phyloP scores from a whole-genome alignment of 2,888 invertebrate genomes.

The Macrosoma leucophasiata region DNA sequence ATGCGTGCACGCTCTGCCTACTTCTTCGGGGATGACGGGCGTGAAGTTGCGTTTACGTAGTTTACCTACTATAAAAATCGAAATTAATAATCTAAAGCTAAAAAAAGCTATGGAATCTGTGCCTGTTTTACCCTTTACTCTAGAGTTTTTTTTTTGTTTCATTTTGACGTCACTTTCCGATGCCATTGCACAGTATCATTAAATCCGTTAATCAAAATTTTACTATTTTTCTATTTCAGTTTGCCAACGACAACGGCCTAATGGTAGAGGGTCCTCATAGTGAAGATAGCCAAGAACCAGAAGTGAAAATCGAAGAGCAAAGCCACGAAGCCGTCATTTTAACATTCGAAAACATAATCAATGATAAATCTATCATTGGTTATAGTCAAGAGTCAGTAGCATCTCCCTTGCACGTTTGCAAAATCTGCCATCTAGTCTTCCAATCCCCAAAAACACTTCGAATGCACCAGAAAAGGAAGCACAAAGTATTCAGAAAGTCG shows the following conservation, averaged over 20 bases:
- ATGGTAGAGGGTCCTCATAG: slow-evolving; percentile 39
- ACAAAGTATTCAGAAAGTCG: slow-evolving; percentile 45
- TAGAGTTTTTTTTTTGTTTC: too few relatives aligned
- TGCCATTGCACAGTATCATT: too few relatives aligned
- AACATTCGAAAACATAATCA: slow-evolving; percentile 55
- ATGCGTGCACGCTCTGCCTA: too few relatives aligned
- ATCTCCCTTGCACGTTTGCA: slow-evolving; percentile 40
- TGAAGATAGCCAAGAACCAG: slow-evolving; percentile 48
- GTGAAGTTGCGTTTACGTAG: too few relatives aligned
- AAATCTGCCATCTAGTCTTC: slow-evolving; percentile 63
- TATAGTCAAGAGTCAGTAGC: slow-evolving; percentile 20
- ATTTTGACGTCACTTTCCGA: too few relatives aligned
- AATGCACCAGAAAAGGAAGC: slow-evolving; percentile 58
- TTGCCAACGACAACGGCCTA: slow-evolving; percentile 41
- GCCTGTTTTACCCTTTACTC: too few relatives aligned
- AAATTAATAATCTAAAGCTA: too few relatives aligned
- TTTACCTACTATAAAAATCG: too few relatives aligned
- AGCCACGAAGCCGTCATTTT: slow-evolving; percentile 49
- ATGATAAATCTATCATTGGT: slow-evolving; percentile 33
- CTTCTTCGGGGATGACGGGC: too few relatives aligned
- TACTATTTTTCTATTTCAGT: slow-evolving; percentile 38
- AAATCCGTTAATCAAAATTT: not conserved
- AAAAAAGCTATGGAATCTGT: too few relatives aligned
- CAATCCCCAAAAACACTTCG: slow-evolving; percentile 48
- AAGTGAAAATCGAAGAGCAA: slow-evolving; percentile 47